Conservation (phyloP, 2,888 invertebrate genomes). For the Thereva unica region DNA sequence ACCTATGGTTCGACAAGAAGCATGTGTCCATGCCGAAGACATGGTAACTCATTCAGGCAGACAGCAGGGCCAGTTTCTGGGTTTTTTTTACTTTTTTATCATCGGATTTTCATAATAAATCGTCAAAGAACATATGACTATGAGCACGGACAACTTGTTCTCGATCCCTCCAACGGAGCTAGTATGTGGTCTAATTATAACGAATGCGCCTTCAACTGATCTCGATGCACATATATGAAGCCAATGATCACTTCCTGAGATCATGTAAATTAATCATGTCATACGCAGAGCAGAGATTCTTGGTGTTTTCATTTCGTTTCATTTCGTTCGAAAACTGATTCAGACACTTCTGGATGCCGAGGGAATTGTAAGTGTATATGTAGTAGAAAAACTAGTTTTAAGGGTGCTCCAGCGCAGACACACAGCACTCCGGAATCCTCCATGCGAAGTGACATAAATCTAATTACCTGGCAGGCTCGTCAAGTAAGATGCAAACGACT, state of each 20-base stretch:
- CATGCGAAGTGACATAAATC: slow-evolving; percentile 33
- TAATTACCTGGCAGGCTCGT: slow-evolving; percentile 15
- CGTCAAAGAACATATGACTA: slow-evolving; percentile 31
- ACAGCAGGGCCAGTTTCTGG: slow-evolving; percentile 25
- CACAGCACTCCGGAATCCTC: slow-evolving; percentile 1
- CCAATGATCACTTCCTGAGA: slow-evolving; percentile 39
- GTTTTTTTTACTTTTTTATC: slow-evolving; percentile 15
- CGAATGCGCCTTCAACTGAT: slow-evolving; percentile 35
- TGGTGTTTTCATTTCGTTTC: slow-evolving; percentile 26
- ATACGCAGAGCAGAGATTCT: slow-evolving; percentile 24
- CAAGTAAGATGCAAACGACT: too few relatives aligned
- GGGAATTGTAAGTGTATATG: background rate
- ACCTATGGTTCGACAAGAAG: slow-evolving; percentile 11
- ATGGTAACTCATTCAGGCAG: slow-evolving; percentile 24
- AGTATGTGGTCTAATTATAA: slow-evolving; percentile 40
- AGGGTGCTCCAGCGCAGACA: slow-evolving; percentile 5
- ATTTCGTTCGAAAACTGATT: slow-evolving; percentile 12
- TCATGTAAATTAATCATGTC: slow-evolving; percentile 42
- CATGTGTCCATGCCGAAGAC: slow-evolving; percentile 1
- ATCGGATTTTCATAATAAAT: slow-evolving; percentile 37
- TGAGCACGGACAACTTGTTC: slow-evolving; percentile 31
- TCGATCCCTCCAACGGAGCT: slow-evolving; percentile 26
- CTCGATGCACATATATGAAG: slow-evolving; percentile 32
- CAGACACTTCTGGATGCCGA: slow-evolving; percentile 27
- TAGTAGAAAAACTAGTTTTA: slow-evolving; percentile 6